These are phyloP conservation scores for Manduca sexta DNA, from an alignment of 1,140 invertebrate species.

Conservation along the genomic window DNA sequence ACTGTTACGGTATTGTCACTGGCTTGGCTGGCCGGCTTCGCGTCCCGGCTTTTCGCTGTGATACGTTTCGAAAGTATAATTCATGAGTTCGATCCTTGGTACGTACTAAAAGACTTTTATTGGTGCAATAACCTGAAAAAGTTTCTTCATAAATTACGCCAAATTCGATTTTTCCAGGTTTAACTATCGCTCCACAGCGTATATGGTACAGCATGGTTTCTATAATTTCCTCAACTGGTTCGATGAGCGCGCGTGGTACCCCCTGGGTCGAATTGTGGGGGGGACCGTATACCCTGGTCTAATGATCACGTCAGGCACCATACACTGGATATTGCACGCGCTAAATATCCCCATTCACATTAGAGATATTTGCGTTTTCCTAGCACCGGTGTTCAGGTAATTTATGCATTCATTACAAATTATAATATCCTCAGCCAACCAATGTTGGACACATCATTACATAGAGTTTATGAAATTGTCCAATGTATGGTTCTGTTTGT, in stretches of 20 bases:
- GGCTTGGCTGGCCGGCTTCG: slow-evolving; percentile 98
- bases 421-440: no score
- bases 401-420: neutral
- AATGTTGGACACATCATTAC: no score
- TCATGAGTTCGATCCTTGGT: slow-evolving; percentile 99
- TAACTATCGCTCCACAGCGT: slow-evolving; percentile 98
- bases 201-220: slow-evolving; percentile 99
- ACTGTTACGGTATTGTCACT: slow-evolving; percentile 93
- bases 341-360: slow-evolving; percentile 99
- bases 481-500: no score
- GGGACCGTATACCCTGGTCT: slow-evolving; percentile 97
- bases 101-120: slow-evolving; percentile 50
- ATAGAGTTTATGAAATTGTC: no score
- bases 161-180: slow-evolving; percentile 82
- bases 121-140: slow-evolving; percentile 4
- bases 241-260: slow-evolving; percentile 99
- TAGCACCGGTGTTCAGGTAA: slow-evolving; percentile 95
- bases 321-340: slow-evolving; percentile 94
- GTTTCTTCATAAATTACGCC: neutral
- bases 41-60: slow-evolving; percentile 97
- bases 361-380: slow-evolving; percentile 98
- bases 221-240: slow-evolving; percentile 99
- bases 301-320: slow-evolving; percentile 98
- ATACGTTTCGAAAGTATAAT: slow-evolving; percentile 99
- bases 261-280: slow-evolving; percentile 96